These are phyloP conservation scores for Oscarella lobularis DNA, from an alignment of 37 sponge, comb jelly and placozoan genomes.

Conservation along the genomic window DNA sequence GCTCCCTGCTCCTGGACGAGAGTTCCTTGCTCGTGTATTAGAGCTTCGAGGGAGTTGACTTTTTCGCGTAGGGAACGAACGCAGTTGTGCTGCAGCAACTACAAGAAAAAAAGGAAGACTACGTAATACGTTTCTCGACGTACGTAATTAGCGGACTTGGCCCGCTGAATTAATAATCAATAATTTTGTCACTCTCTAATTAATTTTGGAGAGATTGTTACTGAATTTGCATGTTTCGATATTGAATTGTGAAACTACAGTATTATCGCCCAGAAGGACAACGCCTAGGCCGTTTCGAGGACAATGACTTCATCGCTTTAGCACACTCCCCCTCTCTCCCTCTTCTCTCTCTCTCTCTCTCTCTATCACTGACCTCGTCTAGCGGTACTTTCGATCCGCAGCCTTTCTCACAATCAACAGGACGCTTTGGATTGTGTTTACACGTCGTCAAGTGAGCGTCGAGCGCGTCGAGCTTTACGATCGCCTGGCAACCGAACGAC, in stretches of 20 bases:
- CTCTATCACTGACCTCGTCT: slow-evolving; percentile 54
- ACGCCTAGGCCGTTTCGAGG: too few species aligned
- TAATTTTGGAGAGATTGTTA: too few species aligned
- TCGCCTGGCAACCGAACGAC: slow-evolving; percentile 62
- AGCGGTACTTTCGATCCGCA: slow-evolving; percentile 71
- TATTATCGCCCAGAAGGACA: too few species aligned
- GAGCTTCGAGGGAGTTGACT: background rate
- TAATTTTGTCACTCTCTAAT: too few species aligned
- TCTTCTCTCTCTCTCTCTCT: too few species aligned
- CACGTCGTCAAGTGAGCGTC: slow-evolving; percentile 59
- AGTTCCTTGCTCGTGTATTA: background rate
- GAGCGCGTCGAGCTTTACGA: slow-evolving; percentile 60
- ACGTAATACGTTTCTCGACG: background rate
- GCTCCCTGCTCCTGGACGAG: background rate
- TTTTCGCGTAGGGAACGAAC: background rate
- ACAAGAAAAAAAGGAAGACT: background rate
- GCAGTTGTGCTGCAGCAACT: too few species aligned
- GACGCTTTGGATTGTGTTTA: slow-evolving; percentile 73
- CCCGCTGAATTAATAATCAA: background rate
- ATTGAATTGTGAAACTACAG: too few species aligned
- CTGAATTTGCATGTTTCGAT: too few species aligned
- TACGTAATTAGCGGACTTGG: slow-evolving; percentile 6
- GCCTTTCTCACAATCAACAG: slow-evolving; percentile 74
- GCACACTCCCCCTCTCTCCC: too few species aligned
- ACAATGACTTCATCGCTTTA: too few species aligned